Base-by-base conservation (phyloP, 2,113 vertebrate species). In the Casuarius casuarius region DNA sequence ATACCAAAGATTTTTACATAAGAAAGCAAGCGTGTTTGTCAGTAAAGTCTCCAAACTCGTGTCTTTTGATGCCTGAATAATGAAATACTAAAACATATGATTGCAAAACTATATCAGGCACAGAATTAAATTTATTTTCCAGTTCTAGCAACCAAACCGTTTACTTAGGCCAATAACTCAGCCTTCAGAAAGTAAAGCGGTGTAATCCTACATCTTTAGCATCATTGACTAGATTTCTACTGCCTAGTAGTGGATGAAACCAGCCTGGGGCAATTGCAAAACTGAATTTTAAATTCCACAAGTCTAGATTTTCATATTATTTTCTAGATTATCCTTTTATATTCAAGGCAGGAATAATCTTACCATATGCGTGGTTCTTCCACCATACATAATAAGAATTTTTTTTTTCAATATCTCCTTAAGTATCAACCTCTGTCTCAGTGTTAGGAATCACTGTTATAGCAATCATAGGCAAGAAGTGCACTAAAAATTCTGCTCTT, bases 1-100 rank as follows among this genome's bases (percentile, higher is more conserved):
- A 67, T 26, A 82, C 9, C 0, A 0, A 7, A 79, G 49, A 87
- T 85, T 4, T 20, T 15, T 49, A 63, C 9, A 4, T 38, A 49
- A 86, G 25, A 89, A 68, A 35, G 3, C 23, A 54, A 49, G 5
- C 7, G 15, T 20, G 38, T 54, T 21, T 68, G 38, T 62, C 16
- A 9, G 3, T n/a, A 35, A 63, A 46, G 8, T 85, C 84, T 83
- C 29, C 25, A 70, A 59, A 67, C n/a, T 2, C 17, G 6, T 10
- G 4, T 13, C 2, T 66, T 62, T 62, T 74, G 21, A 20, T 75
- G 28, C 18, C 18, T 70, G 15, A 44, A 84, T 68, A 75, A 85
- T 15, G 13, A 84, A 92, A 87, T 80, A 68, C 48, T 33, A 71
- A 10, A 16, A 84, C 79, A 48, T 22, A 59, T 20, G 12, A 73